Base-by-base conservation (phyloP, 2,797 vertebrate species). In the Tokudaia muenninki region DNA sequence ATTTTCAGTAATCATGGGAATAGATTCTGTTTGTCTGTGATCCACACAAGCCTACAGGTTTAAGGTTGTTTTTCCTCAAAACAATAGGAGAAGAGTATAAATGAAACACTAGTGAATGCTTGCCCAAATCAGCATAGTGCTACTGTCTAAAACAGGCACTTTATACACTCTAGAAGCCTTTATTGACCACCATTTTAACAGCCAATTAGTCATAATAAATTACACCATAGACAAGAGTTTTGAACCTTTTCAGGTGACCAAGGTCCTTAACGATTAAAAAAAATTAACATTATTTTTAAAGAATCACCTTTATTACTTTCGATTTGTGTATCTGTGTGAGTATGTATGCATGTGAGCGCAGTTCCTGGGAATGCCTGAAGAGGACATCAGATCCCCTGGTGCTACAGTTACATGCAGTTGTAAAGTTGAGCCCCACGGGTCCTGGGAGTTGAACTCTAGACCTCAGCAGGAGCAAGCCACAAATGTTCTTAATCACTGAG, bases 261-360 rank as follows among this genome's bases (percentile, higher is more conserved):
- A 91, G 44, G 77, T 61, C 47, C 31, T 67, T 72, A 96, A 90
- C 84, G 91, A 92, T 75, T 91, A 31, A 86, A 95, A 95, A 86
- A 95, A 95, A 97, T 97, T 75, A 96, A 79, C 61, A 95, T 95
- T 97, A 44, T 77, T 47, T 31, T 67, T 26, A n/a, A 70, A n/a
- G 31, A 67, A 52, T n/a, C 12, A 52, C 34, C 16, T 50, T 67
- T 37, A 26, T 17, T 87, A 70, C 21, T n/a, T 70, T n/a, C 52
- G 4, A 65, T 65, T 34, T 65, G 59, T 65, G 16, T 63, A 12
- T 63, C 37, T 44, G 26, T 61, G 7, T 29, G 22, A 17, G 22
- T 5, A 4, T n/a, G 10, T 52, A 13, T 10, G 37, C 16, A 3
- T 5, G n/a, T 2, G 14, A 14, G 2, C 9, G 29, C 12, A 70